phyloP scores from a whole-genome alignment of 2,797 vertebrate genomes.

The Syngnathus rostellatus region DNA sequence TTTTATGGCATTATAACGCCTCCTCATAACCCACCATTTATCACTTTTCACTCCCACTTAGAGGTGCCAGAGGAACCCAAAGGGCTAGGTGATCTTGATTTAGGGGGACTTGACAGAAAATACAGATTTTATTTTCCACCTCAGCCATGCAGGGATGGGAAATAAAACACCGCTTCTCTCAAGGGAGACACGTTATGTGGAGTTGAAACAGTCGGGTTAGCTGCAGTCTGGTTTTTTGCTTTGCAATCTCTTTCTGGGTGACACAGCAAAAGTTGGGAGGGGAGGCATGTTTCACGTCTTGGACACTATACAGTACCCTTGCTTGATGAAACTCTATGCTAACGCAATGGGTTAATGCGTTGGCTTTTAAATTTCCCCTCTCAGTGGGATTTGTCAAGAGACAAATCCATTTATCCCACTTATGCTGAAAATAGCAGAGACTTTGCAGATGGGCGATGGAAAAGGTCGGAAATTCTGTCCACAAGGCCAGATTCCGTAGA shows the following conservation, averaged over 20 bases:
- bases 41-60: constrained; percentile 27
- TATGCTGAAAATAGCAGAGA: constrained; percentile 42
- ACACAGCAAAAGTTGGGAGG: constrained; percentile 40
- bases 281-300: constrained; percentile 23
- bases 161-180: constrained; percentile 47
- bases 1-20: constrained; percentile 25
- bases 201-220: constrained; percentile 23
- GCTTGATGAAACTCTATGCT: constrained; percentile 21
- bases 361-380: constrained; percentile 45
- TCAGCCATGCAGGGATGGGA: constrained; percentile 34
- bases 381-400: constrained; percentile 38
- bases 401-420: constrained; percentile 47
- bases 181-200: constrained; percentile 40
- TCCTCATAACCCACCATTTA: constrained; percentile 35
- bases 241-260: constrained; percentile 1
- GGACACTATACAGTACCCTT: constrained; percentile 31
- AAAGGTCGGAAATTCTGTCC: constrained; percentile 54
- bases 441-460: constrained; percentile 55
- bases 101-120: constrained; percentile 46
- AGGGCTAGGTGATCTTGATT: constrained; percentile 52
- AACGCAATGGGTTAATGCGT: constrained; percentile 38
- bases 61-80: constrained; percentile 33
- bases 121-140: constrained; percentile 46
- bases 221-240: constrained; percentile 18
- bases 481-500: constrained; percentile 58